Evolutionary conservation across 2,888 invertebrate species (phyloP).

Genomic region (Carcina quercana): DNA sequence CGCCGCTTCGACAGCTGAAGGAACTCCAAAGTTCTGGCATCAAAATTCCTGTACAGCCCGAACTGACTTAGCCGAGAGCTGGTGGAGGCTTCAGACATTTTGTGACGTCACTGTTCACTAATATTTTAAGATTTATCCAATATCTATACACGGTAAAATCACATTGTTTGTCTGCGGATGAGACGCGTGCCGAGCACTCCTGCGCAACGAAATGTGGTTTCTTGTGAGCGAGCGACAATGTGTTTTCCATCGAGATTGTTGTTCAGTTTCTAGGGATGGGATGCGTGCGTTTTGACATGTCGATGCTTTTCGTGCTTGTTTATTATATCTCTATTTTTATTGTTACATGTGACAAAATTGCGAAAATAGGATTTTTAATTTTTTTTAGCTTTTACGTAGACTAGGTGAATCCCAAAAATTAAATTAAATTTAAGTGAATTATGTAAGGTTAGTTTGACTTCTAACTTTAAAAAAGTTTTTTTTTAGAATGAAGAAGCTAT

Average conservation of each 20-base stretch:
- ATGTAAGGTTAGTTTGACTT: too few relatives aligned
- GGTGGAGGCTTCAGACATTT: constrained; percentile 52
- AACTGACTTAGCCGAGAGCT: constrained; percentile 49
- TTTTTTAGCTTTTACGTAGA: too few relatives aligned
- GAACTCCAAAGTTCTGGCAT: constrained; percentile 59
- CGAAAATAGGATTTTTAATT: too few relatives aligned
- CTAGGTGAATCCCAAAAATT: too few relatives aligned
- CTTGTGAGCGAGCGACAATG: constrained; percentile 32
- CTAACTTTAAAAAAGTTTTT: too few relatives aligned
- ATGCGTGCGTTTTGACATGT: constrained; percentile 22
- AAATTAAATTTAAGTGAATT: too few relatives aligned
- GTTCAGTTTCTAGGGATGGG: constrained; percentile 32
- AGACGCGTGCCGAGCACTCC: constrained; percentile 33
- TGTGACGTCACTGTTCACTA: constrained; percentile 18
- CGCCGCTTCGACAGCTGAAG: constrained; percentile 49
- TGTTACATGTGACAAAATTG: too few relatives aligned
- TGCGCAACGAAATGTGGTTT: constrained; percentile 44
- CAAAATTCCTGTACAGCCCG: constrained; percentile 57
- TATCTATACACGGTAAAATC: too few relatives aligned
- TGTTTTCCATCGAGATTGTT: constrained; percentile 53
- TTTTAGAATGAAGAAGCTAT: too few relatives aligned
- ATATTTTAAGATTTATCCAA: too few relatives aligned
- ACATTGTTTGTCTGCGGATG: constrained; percentile 24
- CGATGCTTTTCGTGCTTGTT: constrained; percentile 16
- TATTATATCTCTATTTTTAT: too few relatives aligned